A percentile compares a stretch with the other conserved stretches of the same genome.
Conservation (phyloP, 2,113 vertebrate genomes). For the Tupaia chinensis region DNA sequence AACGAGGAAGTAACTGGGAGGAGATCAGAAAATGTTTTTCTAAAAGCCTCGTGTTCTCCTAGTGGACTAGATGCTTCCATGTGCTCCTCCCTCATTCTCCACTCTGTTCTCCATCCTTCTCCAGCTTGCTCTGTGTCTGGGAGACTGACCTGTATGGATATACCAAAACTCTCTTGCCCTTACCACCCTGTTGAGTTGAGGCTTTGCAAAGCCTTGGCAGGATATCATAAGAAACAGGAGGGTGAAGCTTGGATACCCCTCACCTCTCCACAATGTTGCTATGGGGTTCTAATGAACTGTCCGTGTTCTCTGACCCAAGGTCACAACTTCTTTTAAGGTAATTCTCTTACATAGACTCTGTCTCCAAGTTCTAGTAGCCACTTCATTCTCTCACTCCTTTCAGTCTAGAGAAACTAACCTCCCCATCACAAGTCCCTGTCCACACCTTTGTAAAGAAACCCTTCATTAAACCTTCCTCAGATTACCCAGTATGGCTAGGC, state of each 20-base stretch:
- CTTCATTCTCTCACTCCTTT: not conserved
- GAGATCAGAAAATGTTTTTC: not conserved
- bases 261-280: not conserved
- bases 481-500: not conserved
- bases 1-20: not conserved
- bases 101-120: not conserved
- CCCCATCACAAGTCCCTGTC: not conserved
- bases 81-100: not conserved
- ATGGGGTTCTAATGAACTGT: not conserved
- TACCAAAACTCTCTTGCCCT: not conserved
- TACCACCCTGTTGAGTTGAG: not conserved
- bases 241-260: not conserved
- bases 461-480: not conserved
- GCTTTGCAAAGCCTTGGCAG: not conserved
- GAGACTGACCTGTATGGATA: not conserved
- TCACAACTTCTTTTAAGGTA: not conserved
- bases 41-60: not conserved
- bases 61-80: not conserved
- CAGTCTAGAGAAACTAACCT: not conserved
- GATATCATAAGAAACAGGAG: not conserved
- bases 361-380: not conserved
- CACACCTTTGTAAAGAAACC: not conserved
- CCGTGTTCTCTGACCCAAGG: not conserved
- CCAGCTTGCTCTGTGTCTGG: not conserved
- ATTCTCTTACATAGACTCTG: not conserved